Conservation (phyloP, 2,797 vertebrate species). For the Notoglanidium macrostoma region DNA sequence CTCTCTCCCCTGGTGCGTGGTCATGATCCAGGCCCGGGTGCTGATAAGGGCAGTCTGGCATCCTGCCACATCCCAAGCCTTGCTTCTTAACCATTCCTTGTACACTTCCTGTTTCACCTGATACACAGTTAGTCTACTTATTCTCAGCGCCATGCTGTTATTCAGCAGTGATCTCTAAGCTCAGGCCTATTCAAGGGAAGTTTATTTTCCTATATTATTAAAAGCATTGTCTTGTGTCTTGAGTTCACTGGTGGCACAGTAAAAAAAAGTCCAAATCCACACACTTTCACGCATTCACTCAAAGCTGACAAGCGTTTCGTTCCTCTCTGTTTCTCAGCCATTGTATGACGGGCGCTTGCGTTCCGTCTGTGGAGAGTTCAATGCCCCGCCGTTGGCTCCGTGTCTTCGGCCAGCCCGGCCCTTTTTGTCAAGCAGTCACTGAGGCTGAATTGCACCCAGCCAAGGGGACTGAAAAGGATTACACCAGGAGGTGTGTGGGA, state of each 20-base stretch:
- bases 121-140: neutral
- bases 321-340: slow-evolving; percentile 49
- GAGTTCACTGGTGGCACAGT: neutral
- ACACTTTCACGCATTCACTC: slow-evolving; percentile 35
- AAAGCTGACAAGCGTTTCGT: slow-evolving; percentile 55
- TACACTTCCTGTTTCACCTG: slow-evolving; percentile 28
- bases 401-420: slow-evolving; percentile 48
- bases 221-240: slow-evolving; percentile 18
- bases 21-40: slow-evolving; percentile 42
- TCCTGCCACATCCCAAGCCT: slow-evolving; percentile 48
- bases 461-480: slow-evolving; percentile 59
- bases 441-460: slow-evolving; percentile 53
- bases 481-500: slow-evolving; percentile 53
- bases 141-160: slow-evolving; percentile 11
- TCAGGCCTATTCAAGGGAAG: neutral
- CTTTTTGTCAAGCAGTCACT: slow-evolving; percentile 56
- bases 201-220: slow-evolving; percentile 7
- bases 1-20: slow-evolving; percentile 60
- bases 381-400: slow-evolving; percentile 41
- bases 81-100: slow-evolving; percentile 39
- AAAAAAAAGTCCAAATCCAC: slow-evolving; percentile 32
- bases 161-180: neutral
- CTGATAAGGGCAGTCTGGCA: slow-evolving; percentile 56
- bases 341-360: slow-evolving; percentile 45
- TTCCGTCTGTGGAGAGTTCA: slow-evolving; percentile 45